Evolutionary conservation across 2,797 vertebrate genomes (phyloP), one percentile per base, ranked within the genome.

Genomic region (Argentina silus): DNA sequence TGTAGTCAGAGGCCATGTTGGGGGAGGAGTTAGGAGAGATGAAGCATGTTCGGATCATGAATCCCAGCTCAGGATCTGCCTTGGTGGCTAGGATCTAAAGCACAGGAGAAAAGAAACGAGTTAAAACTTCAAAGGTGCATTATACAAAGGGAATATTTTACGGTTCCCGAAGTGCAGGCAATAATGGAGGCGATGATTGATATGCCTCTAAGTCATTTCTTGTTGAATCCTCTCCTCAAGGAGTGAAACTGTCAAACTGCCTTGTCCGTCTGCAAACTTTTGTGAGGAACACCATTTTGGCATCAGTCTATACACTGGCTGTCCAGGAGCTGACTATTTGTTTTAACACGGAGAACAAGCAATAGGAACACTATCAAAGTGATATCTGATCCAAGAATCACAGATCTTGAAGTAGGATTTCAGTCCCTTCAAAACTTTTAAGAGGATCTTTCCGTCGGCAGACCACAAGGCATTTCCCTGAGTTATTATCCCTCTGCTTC

Each of bases 11-110:
- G 78, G 74, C 12, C 45, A 84, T 78, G 36, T 83, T 90, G 62
- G 95, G 91, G 85, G 95, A 93, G n/a, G 95, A 94, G 85, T 93
- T 79, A 0, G 94, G 87, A 62, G 97, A 97, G 82, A 99, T 93
- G 81, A 95, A 95, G 90, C 98, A 99, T 0, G 95, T 95, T 74
- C 95, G 90, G 84, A 99, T 96, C 88, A 94, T 94, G 85, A 99
- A 97, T 17, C 96, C 94, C 81, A 97, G 80, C 15, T 95, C 94
- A 11, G 92, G 93, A 79, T 97, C 93, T 8, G 94, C 88, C 74
- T 95, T 93, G 14, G 94, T 93, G 43, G 96, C 91, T 47, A 95
- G 95, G 64, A 98, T 93, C 98, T 99, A 90, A 36, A 78, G 73
- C 6, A 67, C 48, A 44, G 0, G 6, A 76, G 27, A 76, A 17